Base-by-base conservation (phyloP, 2,888 invertebrate species). In the Ptycholaimellus sp. region DNA sequence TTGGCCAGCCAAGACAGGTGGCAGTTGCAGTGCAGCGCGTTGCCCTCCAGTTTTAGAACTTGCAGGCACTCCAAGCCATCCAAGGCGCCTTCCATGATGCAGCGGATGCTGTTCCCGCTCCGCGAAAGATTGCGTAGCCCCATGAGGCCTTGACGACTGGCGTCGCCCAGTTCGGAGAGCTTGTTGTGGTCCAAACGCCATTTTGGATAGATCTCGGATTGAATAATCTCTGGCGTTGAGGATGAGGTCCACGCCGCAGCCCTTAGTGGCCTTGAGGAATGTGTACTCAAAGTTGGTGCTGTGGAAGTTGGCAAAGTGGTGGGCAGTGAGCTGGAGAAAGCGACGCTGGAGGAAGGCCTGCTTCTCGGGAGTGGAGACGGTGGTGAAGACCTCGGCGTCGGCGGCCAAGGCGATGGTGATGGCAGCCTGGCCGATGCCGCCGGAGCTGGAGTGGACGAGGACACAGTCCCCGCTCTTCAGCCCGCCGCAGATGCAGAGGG, bases 241-340 rank as follows among this genome's bases (percentile, higher is more conserved):
- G 21, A 93, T 78, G 22, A 90, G 65, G 61, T 96, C 81, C 13
- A 93, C 90, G 44, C 64, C 66, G 47, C 72, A 71, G 25, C 93
- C 93, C 44, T 49, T 49, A 25, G 54, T 54, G 32, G 41, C 72
- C 20, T 69, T 69, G 57, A 81, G 67, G 34, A 96, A 68, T 49
- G 85, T 67, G 60, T 79, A 78, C 64, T 93, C 93, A 62, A 96
- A 96, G 72, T 13, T 74, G 70, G 63, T 85, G 78, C 50, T 87
- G 72, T 32, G 87, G 81, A 50, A 53, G 62, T 87, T 82, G 54
- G 80, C 80, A 59, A 93, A 76, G 62, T 78, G 69, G 31, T 66
- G 66, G 41, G 76, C 76, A 32, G 69, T 70, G 44, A 93, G 66
- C 61, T 72, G 64, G 0, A 85, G 85, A 71, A 87, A 93, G 23